A percentile compares a stretch with the other conserved stretches of the same genome.
phyloP scores from a whole-genome alignment of 2,888 invertebrate genomes.

The Philonicus albiceps region DNA sequence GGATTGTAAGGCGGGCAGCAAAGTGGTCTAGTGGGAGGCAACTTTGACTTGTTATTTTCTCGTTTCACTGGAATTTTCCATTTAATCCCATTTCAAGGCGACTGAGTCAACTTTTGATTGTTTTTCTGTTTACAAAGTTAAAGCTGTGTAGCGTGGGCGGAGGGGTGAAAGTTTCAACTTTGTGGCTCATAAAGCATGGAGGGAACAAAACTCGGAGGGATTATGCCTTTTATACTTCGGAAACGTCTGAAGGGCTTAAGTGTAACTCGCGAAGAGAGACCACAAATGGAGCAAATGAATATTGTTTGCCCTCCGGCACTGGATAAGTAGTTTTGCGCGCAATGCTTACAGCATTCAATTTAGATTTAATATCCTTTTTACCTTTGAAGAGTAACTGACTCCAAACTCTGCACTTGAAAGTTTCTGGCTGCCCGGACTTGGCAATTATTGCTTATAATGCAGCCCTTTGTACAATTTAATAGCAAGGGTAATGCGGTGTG shows the following conservation, averaged over 20 bases:
- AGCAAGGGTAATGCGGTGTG: neutral
- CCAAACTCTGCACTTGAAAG: neutral
- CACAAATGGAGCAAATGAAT: neutral
- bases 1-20: neutral
- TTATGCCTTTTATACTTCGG: neutral
- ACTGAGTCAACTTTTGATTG: neutral
- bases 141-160: neutral
- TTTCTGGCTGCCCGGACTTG: neutral
- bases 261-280: neutral
- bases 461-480: neutral
- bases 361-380: neutral
- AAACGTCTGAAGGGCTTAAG: neutral
- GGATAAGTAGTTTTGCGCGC: neutral
- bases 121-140: neutral
- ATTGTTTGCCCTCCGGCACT: neutral
- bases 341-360: neutral
- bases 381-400: neutral
- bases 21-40: neutral
- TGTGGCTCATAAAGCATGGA: neutral
- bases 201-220: neutral
- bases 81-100: neutral
- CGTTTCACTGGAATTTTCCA: neutral
- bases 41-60: neutral
- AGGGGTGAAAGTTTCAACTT: neutral
- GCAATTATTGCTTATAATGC: neutral